A percentile compares a stretch with the other conserved stretches of the same genome.
These are phyloP conservation scores for Adelosebastes latens DNA, from an alignment of 2,797 vertebrate species.

Conservation along the genomic window DNA sequence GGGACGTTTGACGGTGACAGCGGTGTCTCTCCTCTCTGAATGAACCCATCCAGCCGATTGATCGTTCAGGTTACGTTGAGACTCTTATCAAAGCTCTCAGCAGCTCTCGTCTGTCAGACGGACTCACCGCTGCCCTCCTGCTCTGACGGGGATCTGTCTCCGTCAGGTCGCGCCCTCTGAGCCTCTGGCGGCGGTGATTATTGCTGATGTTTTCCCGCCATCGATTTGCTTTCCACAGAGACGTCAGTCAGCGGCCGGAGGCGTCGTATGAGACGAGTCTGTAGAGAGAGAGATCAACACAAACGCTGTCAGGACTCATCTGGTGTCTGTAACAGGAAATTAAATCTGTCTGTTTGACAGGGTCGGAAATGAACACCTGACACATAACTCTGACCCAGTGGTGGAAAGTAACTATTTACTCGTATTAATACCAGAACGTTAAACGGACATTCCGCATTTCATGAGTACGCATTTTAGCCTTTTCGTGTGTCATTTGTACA, in stretches of 20 bases:
- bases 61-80: constrained; percentile 18
- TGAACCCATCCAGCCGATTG: constrained; percentile 47
- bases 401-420: neutral
- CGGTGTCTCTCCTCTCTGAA: constrained; percentile 6
- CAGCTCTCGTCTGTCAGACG: constrained; percentile 23
- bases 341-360: constrained; percentile 44
- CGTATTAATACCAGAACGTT: too few species aligned
- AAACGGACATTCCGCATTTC: too few species aligned
- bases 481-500: too few species aligned
- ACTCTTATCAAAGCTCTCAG: constrained; percentile 50
- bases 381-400: neutral
- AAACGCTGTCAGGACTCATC: constrained; percentile 46
- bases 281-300: constrained; percentile 54
- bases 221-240: constrained; percentile 65
- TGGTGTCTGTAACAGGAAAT: constrained; percentile 48
- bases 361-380: constrained; percentile 19
- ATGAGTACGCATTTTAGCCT: too few species aligned
- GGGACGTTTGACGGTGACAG: constrained; percentile 27
- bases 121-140: constrained; percentile 38
- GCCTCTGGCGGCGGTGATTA: constrained; percentile 51
- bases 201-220: constrained; percentile 61
- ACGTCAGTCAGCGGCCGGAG: constrained; percentile 42
- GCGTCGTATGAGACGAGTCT: constrained; percentile 5
- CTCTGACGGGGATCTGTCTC: constrained; percentile 52
- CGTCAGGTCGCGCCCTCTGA: constrained; percentile 31